Percentiles rank a stretch among this genome's conserved stretches.
Evolutionary conservation across 2,888 invertebrate species (phyloP).

Genomic region (Agrilus cyanescens): DNA sequence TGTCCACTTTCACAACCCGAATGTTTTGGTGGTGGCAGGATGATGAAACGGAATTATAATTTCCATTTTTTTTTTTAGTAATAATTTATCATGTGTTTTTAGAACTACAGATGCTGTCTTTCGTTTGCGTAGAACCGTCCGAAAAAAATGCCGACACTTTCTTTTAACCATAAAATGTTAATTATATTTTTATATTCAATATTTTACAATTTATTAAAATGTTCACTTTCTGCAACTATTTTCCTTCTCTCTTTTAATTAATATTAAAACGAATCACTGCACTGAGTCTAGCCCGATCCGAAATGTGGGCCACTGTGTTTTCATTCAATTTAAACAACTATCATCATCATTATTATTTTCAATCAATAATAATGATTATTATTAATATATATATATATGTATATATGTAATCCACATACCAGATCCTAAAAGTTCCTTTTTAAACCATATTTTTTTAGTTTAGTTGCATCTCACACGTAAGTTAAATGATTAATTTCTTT

Average conservation of each 20-base stretch:
- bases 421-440: slow-evolving; percentile 19
- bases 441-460: slow-evolving; percentile 19
- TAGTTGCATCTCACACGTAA: slow-evolving; percentile 27
- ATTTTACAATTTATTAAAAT: slow-evolving; percentile 29
- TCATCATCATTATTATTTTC: slow-evolving; percentile 3
- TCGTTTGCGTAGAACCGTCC: slow-evolving; percentile 21
- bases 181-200: slow-evolving; percentile 22
- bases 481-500: slow-evolving; percentile 21
- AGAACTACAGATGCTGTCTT: no score
- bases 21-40: slow-evolving; percentile 1
- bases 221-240: slow-evolving; percentile 27
- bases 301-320: slow-evolving; percentile 32
- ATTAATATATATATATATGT: no score
- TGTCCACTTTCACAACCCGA: not conserved
- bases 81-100: no score
- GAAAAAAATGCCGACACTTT: slow-evolving; percentile 27
- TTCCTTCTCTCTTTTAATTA: no score
- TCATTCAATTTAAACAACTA: slow-evolving; percentile 13
- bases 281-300: slow-evolving; percentile 32
- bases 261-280: slow-evolving; percentile 29
- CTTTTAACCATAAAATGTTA: slow-evolving; percentile 24
- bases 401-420: slow-evolving; percentile 34
- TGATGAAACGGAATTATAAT: no score
- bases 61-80: no score
- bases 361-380: slow-evolving; percentile 22